Conservation (phyloP, 2,113 vertebrate genomes). For the Bufo gargarizans region DNA sequence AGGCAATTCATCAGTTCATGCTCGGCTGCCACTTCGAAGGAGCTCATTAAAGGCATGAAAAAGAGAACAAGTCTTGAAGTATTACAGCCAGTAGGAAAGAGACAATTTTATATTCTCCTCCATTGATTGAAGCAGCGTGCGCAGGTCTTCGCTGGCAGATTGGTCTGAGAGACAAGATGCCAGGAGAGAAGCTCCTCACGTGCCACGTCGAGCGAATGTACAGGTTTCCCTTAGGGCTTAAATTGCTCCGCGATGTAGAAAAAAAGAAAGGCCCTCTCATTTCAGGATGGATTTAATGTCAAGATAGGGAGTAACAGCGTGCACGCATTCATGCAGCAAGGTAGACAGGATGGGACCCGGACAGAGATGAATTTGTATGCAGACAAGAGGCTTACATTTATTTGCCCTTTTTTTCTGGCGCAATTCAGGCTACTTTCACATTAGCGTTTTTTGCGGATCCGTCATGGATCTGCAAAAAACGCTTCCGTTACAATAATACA, state of each 20-base stretch:
- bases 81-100: conserved; percentile 3
- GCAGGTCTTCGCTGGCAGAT: conserved; percentile 2
- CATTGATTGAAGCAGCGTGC: conserved; percentile 3
- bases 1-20: conserved; percentile 46
- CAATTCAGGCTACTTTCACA: too few species aligned
- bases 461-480: too few species aligned
- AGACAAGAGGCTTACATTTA: not conserved
- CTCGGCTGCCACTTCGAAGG: conserved; percentile 5
- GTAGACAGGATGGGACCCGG: not conserved
- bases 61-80: conserved; percentile 10
- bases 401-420: too few species aligned
- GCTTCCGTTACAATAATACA: too few species aligned
- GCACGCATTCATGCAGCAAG: conserved; percentile 6
- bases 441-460: too few species aligned
- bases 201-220: not conserved
- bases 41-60: conserved; percentile 11
- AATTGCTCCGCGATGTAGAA: conserved; percentile 2
- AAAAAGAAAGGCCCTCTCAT: not conserved
- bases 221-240: not conserved
- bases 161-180: not conserved
- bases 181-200: not conserved
- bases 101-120: not conserved
- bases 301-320: conserved; percentile 7
- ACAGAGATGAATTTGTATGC: not conserved
- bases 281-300: conserved; percentile 36